Evolutionary conservation across 2,113 vertebrate genomes (phyloP).

Genomic region (Mirounga angustirostris): DNA sequence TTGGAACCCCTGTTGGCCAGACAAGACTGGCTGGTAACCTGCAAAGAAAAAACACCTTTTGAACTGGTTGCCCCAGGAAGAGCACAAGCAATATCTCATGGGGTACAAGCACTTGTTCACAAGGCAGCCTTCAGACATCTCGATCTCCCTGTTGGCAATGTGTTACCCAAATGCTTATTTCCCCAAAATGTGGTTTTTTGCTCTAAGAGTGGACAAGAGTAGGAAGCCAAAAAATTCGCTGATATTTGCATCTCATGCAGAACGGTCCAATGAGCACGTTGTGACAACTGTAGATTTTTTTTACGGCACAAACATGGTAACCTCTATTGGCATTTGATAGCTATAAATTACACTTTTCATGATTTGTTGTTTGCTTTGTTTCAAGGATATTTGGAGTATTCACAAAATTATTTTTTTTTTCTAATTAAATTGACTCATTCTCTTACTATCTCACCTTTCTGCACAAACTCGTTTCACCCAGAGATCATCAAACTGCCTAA

Average conservation of each 20-base stretch:
- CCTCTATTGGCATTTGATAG: not conserved
- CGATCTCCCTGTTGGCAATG: rapidly evolving
- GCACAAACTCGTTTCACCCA: not conserved
- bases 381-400: not conserved
- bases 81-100: not conserved
- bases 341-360: not conserved
- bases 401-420: not conserved
- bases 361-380: not conserved
- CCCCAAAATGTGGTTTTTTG: not conserved
- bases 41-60: constrained; percentile 62
- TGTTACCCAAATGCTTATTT: not conserved
- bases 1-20: constrained; percentile 91
- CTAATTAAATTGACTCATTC: not conserved
- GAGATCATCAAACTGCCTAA: not conserved
- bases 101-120: not conserved
- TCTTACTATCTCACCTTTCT: not conserved
- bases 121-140: not conserved
- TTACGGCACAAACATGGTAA: not conserved
- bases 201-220: not conserved
- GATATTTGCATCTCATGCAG: not conserved
- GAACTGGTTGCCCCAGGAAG: not conserved
- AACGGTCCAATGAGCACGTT: not conserved
- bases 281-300: not conserved
- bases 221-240: not conserved
- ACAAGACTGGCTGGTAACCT: constrained; percentile 92